Evolutionary conservation across 2,113 vertebrate species (phyloP).

Genomic region (Thermophis baileyi): DNA sequence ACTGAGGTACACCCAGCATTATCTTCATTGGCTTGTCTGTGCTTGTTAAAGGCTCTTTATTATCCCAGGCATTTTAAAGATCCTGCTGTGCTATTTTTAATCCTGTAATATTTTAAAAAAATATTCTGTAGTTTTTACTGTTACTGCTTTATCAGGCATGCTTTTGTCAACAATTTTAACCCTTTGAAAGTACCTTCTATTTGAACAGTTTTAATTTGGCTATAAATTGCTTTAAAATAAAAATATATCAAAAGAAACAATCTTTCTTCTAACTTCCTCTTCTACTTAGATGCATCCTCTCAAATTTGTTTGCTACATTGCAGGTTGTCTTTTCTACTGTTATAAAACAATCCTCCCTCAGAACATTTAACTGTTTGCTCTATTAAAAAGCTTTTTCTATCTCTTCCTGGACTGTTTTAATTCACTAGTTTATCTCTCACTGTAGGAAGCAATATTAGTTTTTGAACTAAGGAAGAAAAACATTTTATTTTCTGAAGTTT

Average conservation of each 20-base stretch:
- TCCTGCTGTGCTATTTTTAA: not conserved
- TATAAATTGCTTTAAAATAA: not conserved
- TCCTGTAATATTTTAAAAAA: not conserved
- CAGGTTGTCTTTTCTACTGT: not conserved
- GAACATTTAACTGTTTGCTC: not conserved
- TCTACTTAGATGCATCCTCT: no score
- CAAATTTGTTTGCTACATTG: not conserved
- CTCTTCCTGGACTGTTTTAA: not conserved
- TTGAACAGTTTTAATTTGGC: not conserved
- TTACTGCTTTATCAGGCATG: not conserved
- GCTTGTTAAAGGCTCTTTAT: not conserved
- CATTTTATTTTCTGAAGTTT: not conserved
- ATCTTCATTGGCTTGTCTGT: not conserved
- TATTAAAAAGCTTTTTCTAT: not conserved
- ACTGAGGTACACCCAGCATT: not conserved
- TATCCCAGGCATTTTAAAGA: not conserved
- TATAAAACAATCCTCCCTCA: not conserved
- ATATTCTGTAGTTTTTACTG: not conserved
- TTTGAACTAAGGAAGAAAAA: not conserved
- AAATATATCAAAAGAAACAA: not conserved
- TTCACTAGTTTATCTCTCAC: not conserved
- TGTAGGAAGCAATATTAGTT: not conserved
- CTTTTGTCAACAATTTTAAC: not conserved
- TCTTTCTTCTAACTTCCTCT: not conserved
- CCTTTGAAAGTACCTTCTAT: not conserved